Evolutionary conservation across 1,140 invertebrate species (phyloP).

Genomic region (Phthorimaea operculella): DNA sequence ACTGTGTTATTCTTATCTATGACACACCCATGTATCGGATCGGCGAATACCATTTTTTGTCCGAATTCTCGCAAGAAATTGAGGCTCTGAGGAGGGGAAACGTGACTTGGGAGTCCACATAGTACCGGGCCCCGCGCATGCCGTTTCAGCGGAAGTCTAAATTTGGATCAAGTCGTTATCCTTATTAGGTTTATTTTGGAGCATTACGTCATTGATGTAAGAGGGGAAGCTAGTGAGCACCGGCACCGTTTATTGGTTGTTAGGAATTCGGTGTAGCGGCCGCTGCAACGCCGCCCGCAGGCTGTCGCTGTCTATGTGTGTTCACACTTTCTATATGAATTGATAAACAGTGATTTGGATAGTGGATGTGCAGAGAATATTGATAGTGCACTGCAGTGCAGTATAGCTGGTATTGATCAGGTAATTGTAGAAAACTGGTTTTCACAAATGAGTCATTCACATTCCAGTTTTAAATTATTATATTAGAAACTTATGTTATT

Average conservation of each 20-base stretch:
- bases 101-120: neutral
- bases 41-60: constrained; percentile 9
- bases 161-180: constrained; percentile 35
- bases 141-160: constrained; percentile 30
- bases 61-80: constrained; percentile 1
- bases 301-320: too few species aligned
- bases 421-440: neutral
- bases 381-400: constrained; percentile 1
- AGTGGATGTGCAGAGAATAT: neutral
- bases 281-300: too few species aligned
- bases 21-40: constrained; percentile 56
- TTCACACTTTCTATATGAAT: neutral
- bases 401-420: neutral
- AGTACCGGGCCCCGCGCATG: neutral
- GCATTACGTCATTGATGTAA: constrained; percentile 60
- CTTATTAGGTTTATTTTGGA: constrained; percentile 64
- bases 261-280: too few species aligned
- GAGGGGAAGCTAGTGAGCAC: constrained; percentile 27
- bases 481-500: too few species aligned
- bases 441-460: too few species aligned
- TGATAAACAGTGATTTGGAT: neutral
- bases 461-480: too few species aligned
- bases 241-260: neutral
- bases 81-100: neutral
- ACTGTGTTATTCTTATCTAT: constrained; percentile 27